Base-by-base conservation (phyloP, 1,140 invertebrate genomes). In the Panulirus ornatus region DNA sequence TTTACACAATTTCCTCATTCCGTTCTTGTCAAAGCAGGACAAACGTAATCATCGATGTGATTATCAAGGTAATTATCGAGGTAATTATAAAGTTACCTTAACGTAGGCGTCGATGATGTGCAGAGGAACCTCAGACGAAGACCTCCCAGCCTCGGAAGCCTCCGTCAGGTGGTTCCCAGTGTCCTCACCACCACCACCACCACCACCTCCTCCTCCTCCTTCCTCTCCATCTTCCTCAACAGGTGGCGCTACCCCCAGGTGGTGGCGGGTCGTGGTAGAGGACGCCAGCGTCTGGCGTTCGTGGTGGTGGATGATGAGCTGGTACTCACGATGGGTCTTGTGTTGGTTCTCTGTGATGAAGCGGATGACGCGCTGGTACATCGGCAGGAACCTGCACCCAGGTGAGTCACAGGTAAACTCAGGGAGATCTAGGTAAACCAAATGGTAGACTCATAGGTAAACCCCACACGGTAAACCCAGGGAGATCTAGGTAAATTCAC, bases 271-370 rank as follows among this genome's bases (percentile, higher is more conserved):
- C 2, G 47, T 19, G 14, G n/a, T 9, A 81, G 9, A 9, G 36
- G n/a, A 27, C 11, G 38, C 47, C n/a, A 22, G 44, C 22, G 79
- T 22, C 9, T 70, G 40, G 14, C 42, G 51, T 75, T 66, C 30
- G 11, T 66, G 73, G 0, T 36, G 76, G n/a, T 83, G 93, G 71
- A 96, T 95, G 5, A 97, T 95, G 58, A 95, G 94, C 40, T 96
- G 95, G 92, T 97, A 97, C 30, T 97, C 93, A 42, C 94, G 93
- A 92, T 98, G 97, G 0, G 96, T 96, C 93, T 96, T 96, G 1
- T 93, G 93, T 93, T 97, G 96, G 16, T 97, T 97, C 3, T 96
- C 95, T 5, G 96, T 92, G 90, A 97, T 93, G 38, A 95, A 95
- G 2, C 94, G 88, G 85, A 96, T 94, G n/a, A 94, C 93, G 58